phyloP scores from a whole-genome alignment of 2,113 vertebrate species.

The Cygnus atratus region DNA sequence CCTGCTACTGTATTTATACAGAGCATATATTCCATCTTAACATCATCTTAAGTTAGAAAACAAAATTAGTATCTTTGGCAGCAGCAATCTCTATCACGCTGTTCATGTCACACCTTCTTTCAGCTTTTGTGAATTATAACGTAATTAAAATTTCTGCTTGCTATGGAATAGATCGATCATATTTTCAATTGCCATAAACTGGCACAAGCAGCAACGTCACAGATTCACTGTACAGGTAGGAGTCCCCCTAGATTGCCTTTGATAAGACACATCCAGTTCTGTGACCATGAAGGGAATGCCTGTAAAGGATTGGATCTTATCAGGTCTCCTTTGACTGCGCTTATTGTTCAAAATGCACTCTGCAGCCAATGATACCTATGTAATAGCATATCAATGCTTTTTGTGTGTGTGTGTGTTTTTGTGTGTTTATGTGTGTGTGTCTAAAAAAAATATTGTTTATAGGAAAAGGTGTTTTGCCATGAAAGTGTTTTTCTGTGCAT shows the following conservation, averaged over 20 bases:
- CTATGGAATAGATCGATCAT: not conserved
- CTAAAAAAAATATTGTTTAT: not conserved
- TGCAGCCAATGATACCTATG: fast-evolving
- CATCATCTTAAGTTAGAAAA: not conserved
- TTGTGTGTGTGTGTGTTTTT: too few relatives aligned
- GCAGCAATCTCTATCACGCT: not conserved
- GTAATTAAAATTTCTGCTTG: not conserved
- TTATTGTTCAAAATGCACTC: not conserved
- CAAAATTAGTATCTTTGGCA: not conserved
- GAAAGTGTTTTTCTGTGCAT: not conserved
- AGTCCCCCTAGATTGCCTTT: fast-evolving
- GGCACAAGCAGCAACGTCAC: fast-evolving
- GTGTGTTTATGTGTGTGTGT: too few relatives aligned
- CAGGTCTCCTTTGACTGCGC: not conserved
- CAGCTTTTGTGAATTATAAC: not conserved
- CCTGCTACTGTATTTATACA: not conserved
- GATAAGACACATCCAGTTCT: not conserved
- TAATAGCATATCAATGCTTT: not conserved
- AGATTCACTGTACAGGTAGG: not conserved
- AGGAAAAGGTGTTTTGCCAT: not conserved
- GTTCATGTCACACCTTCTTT: not conserved
- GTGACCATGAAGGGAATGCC: not conserved
- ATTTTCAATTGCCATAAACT: not conserved
- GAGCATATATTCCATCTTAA: not conserved
- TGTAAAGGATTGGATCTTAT: not conserved